phyloP scores from a whole-genome alignment of 2,113 vertebrate species.

The Pristiophorus japonicus region DNA sequence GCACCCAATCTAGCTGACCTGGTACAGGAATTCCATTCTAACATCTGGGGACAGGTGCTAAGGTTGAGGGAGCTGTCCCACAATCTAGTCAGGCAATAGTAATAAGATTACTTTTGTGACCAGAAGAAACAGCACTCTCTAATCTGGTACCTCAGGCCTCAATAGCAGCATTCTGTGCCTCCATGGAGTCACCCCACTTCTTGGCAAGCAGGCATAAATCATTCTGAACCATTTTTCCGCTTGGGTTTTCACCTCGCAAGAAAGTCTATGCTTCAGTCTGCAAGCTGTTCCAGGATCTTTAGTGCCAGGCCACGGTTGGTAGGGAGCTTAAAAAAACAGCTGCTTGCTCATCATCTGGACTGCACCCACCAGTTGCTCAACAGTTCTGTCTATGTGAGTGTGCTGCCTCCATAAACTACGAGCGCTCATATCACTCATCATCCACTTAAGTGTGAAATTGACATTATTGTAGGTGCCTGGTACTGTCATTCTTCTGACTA shows the following conservation, averaged over 20 bases:
- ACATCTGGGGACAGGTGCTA: too few species aligned
- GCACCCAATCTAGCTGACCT: neutral
- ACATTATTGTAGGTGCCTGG: neutral
- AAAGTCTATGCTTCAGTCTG: neutral
- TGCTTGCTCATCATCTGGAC: neutral
- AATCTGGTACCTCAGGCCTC: neutral
- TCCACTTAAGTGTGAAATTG: neutral
- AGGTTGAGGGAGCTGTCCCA: neutral
- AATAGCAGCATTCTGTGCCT: neutral
- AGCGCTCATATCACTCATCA: neutral
- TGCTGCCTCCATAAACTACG: neutral
- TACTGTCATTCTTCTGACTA: neutral
- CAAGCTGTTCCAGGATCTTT: neutral
- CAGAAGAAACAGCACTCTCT: neutral
- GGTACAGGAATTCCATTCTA: neutral
- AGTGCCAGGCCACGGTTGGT: neutral
- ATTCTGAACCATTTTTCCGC: neutral
- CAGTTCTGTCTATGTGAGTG: neutral
- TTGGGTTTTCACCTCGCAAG: neutral
- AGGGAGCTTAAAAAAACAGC: neutral
- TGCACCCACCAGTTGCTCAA: neutral
- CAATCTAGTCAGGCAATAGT: neutral
- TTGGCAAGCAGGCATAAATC: neutral
- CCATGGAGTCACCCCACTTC: neutral
- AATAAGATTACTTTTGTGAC: neutral